These are phyloP conservation scores for Semotilus atromaculatus DNA, from an alignment of 2,797 vertebrate genomes.

Conservation along the genomic window DNA sequence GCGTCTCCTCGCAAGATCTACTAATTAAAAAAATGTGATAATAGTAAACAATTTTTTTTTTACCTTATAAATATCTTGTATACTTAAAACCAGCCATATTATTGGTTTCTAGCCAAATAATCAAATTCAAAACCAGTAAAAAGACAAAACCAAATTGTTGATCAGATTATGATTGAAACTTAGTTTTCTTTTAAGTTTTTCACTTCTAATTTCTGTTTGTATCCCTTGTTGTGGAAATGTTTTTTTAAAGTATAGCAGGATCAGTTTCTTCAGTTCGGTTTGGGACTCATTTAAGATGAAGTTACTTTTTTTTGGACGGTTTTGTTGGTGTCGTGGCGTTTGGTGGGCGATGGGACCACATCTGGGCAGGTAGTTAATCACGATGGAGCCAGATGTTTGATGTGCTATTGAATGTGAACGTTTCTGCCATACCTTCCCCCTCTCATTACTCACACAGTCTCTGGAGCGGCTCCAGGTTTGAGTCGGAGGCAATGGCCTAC, in stretches of 20 bases:
- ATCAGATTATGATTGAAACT: too few relatives aligned
- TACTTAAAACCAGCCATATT: too few relatives aligned
- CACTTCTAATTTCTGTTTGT: too few relatives aligned
- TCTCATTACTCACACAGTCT: constrained; percentile 64
- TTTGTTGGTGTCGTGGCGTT: neutral
- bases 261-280: neutral
- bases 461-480: constrained; percentile 69
- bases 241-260: neutral
- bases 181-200: too few relatives aligned
- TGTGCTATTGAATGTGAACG: neutral
- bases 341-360: neutral
- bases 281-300: neutral
- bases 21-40: too few relatives aligned
- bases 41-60: too few relatives aligned
- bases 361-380: neutral
- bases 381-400: neutral
- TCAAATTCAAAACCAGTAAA: too few relatives aligned
- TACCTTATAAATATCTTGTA: too few relatives aligned
- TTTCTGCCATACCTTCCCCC: neutral
- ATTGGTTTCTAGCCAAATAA: too few relatives aligned
- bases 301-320: neutral
- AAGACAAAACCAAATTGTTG: too few relatives aligned
- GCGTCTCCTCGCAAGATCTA: too few relatives aligned
- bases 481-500: constrained; percentile 67
- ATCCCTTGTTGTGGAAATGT: too few relatives aligned